These are phyloP conservation scores for Pandion haliaetus DNA, from an alignment of 2,113 vertebrate genomes.

Conservation along the genomic window DNA sequence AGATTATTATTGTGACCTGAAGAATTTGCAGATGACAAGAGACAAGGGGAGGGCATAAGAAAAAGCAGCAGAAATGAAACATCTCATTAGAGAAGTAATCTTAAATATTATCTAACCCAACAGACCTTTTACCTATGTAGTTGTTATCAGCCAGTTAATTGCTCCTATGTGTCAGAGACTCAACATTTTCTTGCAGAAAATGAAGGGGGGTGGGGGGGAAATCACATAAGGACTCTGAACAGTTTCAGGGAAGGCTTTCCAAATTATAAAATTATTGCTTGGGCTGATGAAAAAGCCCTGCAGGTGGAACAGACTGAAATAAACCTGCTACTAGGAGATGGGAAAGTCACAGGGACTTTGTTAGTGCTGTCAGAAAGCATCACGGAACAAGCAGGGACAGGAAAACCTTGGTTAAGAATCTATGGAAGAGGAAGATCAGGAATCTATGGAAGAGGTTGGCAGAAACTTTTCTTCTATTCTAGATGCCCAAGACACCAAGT, in stretches of 20 bases:
- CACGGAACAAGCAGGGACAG: neutral
- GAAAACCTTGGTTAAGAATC: neutral
- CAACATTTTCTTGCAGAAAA: neutral
- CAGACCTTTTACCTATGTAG: neutral
- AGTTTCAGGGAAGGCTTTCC: neutral
- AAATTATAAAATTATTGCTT: neutral
- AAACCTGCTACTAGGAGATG: neutral
- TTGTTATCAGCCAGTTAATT: neutral
- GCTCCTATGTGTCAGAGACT: neutral
- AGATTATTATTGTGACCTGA: neutral
- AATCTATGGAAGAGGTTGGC: neutral
- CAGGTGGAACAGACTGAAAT: neutral
- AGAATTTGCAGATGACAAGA: neutral
- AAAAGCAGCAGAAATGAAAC: neutral
- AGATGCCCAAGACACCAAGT: neutral
- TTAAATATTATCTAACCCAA: neutral
- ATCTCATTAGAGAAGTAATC: neutral
- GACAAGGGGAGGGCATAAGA: neutral
- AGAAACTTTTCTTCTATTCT: neutral
- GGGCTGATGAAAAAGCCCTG: neutral
- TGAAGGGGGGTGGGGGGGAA: neutral
- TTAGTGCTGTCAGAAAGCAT: neutral
- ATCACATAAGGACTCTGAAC: neutral
- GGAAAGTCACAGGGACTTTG: neutral
- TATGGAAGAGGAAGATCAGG: neutral